A percentile compares a stretch with the other conserved stretches of the same genome.
phyloP scores from a whole-genome alignment of 2,888 invertebrate species.

The Timema cristinae region DNA sequence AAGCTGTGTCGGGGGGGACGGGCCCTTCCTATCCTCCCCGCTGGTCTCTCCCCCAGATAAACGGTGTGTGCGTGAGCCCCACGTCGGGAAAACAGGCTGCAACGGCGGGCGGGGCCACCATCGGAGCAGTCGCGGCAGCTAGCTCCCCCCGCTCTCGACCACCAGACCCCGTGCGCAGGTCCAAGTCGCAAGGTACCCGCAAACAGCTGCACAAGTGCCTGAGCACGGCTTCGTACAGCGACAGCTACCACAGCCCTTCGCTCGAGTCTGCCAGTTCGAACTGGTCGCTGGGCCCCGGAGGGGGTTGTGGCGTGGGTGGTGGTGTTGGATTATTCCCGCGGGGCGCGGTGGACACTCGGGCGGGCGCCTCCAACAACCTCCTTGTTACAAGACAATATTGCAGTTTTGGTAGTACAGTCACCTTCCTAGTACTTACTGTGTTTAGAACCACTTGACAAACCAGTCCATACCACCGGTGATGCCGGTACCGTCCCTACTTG shows the following conservation, averaged over 20 bases:
- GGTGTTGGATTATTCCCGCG: constrained; percentile 44
- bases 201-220: constrained; percentile 83
- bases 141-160: constrained; percentile 42
- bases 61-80: constrained; percentile 70
- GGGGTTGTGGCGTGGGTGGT: constrained; percentile 51
- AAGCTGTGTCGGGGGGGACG: too few relatives aligned
- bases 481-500: too few relatives aligned
- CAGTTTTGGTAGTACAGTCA: constrained; percentile 92
- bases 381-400: constrained; percentile 87
- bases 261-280: constrained; percentile 32
- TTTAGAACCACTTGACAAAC: too few relatives aligned
- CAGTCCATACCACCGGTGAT: too few relatives aligned
- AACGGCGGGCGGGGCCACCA: constrained; percentile 32
- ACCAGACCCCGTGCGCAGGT: constrained; percentile 69
- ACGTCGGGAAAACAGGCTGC: constrained; percentile 42
- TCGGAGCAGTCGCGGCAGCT: constrained; percentile 30
- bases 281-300: constrained; percentile 27
- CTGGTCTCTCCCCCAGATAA: constrained; percentile 54
- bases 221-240: constrained; percentile 73
- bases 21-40: too few relatives aligned
- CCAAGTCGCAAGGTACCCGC: constrained; percentile 91
- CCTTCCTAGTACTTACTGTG: constrained; percentile 39
- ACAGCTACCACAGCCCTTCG: constrained; percentile 49
- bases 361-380: constrained; percentile 52
- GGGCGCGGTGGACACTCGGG: constrained; percentile 44